Conservation (phyloP, 2,888 invertebrate genomes). For the Agonopterix subpropinquella region DNA sequence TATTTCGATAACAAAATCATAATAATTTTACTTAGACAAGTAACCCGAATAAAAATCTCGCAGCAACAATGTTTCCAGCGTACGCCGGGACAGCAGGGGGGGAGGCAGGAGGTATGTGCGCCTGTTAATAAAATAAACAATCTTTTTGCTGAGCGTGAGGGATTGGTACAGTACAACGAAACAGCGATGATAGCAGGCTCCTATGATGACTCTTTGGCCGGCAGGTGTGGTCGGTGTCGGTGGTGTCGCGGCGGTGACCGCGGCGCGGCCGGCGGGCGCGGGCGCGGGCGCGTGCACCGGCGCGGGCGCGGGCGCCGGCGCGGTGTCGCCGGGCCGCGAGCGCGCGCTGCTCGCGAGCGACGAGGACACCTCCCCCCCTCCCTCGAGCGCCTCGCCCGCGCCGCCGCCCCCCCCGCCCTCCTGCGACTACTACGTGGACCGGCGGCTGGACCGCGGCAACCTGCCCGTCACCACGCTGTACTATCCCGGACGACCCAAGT, state of each 20-base stretch:
- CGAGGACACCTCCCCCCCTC: conserved; percentile 14
- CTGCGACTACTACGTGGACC: conserved; percentile 73
- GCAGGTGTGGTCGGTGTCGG: too few species aligned
- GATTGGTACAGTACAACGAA: too few species aligned
- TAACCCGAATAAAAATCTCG: too few species aligned
- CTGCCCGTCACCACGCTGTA: conserved; percentile 77
- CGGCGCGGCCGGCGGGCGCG: not conserved
- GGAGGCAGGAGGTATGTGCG: too few species aligned
- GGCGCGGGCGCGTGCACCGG: not conserved
- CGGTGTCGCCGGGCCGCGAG: conserved; percentile 24
- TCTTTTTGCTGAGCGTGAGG: too few species aligned
- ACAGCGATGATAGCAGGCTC: too few species aligned
- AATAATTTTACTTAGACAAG: too few species aligned
- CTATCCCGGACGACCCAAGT: conserved; percentile 79
- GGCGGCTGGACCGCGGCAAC: conserved; percentile 72
- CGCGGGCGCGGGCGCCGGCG: not conserved
- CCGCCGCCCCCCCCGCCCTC: not conserved
- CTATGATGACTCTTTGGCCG: too few species aligned
- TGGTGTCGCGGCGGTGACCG: not conserved
- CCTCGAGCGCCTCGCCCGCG: not conserved
- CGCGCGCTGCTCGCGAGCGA: conserved; percentile 44
- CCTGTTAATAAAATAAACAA: too few species aligned
- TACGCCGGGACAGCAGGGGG: too few species aligned
- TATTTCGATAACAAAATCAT: too few species aligned
- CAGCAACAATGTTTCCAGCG: too few species aligned